Evolutionary conservation across 2,888 invertebrate genomes (phyloP).

Genomic region (Oscheius sp.): DNA sequence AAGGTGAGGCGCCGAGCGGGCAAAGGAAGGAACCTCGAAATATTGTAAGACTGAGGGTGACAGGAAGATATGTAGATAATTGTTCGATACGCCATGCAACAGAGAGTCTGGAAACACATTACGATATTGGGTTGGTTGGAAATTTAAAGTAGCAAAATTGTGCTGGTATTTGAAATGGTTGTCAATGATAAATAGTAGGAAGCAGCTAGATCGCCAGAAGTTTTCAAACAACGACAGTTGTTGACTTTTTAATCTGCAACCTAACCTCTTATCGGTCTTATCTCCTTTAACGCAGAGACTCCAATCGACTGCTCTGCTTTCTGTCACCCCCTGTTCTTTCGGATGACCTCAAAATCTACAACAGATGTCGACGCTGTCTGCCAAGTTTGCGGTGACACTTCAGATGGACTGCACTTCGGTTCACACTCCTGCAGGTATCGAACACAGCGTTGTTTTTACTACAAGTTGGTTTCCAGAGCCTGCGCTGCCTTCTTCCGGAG

Average conservation of each 20-base stretch:
- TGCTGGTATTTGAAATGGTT: no score
- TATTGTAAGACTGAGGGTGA: no score
- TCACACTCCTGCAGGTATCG: constrained; percentile 30
- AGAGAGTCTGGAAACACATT: no score
- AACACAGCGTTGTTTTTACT: background rate
- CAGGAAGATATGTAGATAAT: no score
- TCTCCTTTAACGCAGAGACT: constrained; percentile 27
- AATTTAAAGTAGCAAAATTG: no score
- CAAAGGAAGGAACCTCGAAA: no score
- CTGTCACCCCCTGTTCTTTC: constrained; percentile 7
- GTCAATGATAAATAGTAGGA: no score
- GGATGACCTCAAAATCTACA: constrained; percentile 5
- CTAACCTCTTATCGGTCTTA: constrained; percentile 25
- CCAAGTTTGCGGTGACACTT: constrained; percentile 30
- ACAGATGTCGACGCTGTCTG: constrained; percentile 11
- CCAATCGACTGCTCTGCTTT: constrained; percentile 14
- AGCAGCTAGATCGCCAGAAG: no score
- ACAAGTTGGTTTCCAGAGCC: constrained; percentile 42
- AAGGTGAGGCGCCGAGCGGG: background rate
- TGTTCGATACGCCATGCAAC: no score
- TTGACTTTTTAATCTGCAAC: constrained; percentile 11
- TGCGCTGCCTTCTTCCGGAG: constrained; percentile 68
- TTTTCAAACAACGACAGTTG: background rate
- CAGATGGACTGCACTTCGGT: constrained; percentile 37
- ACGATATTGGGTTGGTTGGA: no score